Evolutionary conservation across 2,113 vertebrate species (phyloP), one percentile per base, ranked within the genome.

Genomic region (Tragelaphus buxtoni): DNA sequence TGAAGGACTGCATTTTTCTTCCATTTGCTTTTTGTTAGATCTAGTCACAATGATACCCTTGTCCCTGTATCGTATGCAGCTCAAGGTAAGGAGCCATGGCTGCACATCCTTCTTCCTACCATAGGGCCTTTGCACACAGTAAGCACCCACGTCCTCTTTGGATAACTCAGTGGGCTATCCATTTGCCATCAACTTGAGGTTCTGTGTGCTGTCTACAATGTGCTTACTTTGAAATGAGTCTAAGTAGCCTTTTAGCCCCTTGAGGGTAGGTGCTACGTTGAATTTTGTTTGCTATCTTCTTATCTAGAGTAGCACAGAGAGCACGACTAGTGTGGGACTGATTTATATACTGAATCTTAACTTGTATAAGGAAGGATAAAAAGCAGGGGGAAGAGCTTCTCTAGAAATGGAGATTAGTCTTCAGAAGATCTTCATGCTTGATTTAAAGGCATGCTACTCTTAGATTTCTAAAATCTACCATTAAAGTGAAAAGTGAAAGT

Each of bases 401-500:
- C 5, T 88, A 28, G 61, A 96, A 94, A 92, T 89, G 35, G 26
- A 94, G 95, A 89, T 61, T 74, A 89, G 79, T 65, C 58, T 74
- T 84, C 76, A 74, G 83, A 96, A 92, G 35, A 56, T 18, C 5
- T 91, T 94, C 89, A 22, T 76, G 18, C 35, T 94, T 39, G 24
- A 90, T 35, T 94, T 53, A 79, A 42, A 95, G 9, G 4, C 77
- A 30, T 32, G 42, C 24, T 79, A 35, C 20, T 39, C 69, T 88
- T 92, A 88, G 80, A 61, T 87, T 10, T 72, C 53, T 79, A 91
- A 89, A 93, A 55, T 69, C 51, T 35, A 53, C 47, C 49, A 11
- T 4, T 45, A 51, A 42, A 42, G 42, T 42, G 42, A 42, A 42
- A 42, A 42, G 42, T 42, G 42, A 42, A 42, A 42, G 42, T 42